These are phyloP conservation scores for Colossoma macropomum DNA, from an alignment of 2,113 vertebrate species.

Conservation along the genomic window DNA sequence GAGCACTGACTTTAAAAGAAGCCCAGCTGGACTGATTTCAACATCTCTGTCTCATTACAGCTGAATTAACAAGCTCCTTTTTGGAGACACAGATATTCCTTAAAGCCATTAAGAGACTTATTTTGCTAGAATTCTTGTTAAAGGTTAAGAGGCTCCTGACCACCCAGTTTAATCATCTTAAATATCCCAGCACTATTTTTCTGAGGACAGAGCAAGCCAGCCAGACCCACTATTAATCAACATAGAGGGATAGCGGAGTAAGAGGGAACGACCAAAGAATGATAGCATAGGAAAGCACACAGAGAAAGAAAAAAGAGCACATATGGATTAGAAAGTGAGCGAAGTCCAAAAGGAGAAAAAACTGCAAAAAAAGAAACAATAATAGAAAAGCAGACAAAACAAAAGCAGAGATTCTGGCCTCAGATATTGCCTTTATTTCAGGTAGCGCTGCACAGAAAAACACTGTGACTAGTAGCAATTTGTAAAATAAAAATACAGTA, in stretches of 20 bases:
- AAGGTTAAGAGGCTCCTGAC: slow-evolving; percentile 38
- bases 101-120: slow-evolving; percentile 50
- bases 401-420: not conserved
- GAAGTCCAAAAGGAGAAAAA: not conserved
- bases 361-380: slow-evolving; percentile 8
- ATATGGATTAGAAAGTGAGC: not conserved
- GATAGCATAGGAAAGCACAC: not conserved
- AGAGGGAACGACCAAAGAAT: not conserved
- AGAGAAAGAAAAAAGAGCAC: not conserved
- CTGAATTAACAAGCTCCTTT: slow-evolving; percentile 47
- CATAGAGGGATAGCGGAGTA: not conserved
- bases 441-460: no score
- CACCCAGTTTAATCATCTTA: slow-evolving; percentile 36
- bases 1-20: not conserved
- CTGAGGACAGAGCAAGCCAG: slow-evolving; percentile 1
- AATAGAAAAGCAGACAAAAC: not conserved
- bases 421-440: not conserved
- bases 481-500: no score
- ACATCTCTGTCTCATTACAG: slow-evolving; percentile 30
- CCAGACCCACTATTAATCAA: slow-evolving; percentile 38
- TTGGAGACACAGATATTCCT: slow-evolving; percentile 30
- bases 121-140: slow-evolving; percentile 46
- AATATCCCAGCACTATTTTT: not conserved
- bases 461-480: no score
- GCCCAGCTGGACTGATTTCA: slow-evolving; percentile 36